Evolutionary conservation across 2,888 invertebrate genomes (phyloP).

Genomic region (Brenthis hecate): DNA sequence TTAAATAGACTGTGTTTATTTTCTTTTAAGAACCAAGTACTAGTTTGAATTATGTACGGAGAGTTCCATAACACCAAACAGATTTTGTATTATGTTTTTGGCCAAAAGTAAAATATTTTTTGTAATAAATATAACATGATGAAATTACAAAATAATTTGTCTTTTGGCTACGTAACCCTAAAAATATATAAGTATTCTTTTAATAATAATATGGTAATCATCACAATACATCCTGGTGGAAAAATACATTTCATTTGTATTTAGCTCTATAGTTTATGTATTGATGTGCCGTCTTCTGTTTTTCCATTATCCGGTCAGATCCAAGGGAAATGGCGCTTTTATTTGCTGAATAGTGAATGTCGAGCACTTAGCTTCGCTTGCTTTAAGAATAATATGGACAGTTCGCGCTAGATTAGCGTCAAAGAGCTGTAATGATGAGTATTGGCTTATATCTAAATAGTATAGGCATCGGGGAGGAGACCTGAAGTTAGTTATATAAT

Average conservation of each 20-base stretch:
- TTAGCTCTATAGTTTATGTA: conserved; percentile 45
- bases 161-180: background rate
- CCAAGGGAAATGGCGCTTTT: conserved; percentile 70
- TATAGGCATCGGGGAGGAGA: conserved; percentile 16
- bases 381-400: conserved; percentile 75
- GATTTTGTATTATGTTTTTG: too few relatives aligned
- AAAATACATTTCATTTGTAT: background rate
- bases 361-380: conserved; percentile 69
- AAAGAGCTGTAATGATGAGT: conserved; percentile 24
- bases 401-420: conserved; percentile 58
- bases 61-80: too few relatives aligned
- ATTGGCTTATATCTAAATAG: conserved; percentile 28
- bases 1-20: too few relatives aligned
- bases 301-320: conserved; percentile 76
- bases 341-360: conserved; percentile 77
- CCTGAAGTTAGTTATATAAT: too few relatives aligned
- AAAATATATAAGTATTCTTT: background rate
- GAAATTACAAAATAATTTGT: too few relatives aligned
- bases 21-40: too few relatives aligned
- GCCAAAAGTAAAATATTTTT: too few relatives aligned
- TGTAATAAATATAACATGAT: too few relatives aligned
- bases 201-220: background rate
- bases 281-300: conserved; percentile 60
- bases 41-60: too few relatives aligned
- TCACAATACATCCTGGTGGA: background rate